Evolutionary conservation across 2,888 invertebrate species (phyloP), one percentile per base, ranked within the genome.

Genomic region (Pardosa pseudoannulata): DNA sequence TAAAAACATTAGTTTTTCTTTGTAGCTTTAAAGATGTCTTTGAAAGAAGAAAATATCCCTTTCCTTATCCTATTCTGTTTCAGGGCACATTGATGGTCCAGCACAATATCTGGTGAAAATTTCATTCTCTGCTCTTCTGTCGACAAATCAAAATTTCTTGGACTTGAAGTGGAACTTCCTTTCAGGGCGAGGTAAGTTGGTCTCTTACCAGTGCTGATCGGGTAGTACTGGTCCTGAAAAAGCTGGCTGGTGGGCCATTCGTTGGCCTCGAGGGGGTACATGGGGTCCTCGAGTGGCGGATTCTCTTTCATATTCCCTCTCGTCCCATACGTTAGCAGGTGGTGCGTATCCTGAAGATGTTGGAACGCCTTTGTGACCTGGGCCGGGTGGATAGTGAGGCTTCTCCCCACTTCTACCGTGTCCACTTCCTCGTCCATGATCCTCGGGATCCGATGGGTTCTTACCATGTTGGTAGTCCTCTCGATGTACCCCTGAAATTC

Each of bases 11-110:
- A 76, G 31, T 46, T 31, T 68, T 73, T 87, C 56, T 64, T 76
- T 41, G 73, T 31, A 68, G 81, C 70, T 73, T 87, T 87, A 41
- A 87, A 87, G 27, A 87, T 87, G 68, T 87, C 87, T 81, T 81
- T 87, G 50, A 87, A 80, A 28, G 80, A 81, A 50, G 80, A 80
- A 65, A 87, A 76, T 39, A 87, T 67, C 27, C 87, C 81, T 56
- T 78, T 87, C 13, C 87, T 76, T 56, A 72, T 87, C 28, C 76
- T 75, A 68, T 50, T 68, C 67, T 78, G 71, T n/a, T 87, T 76
- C 29, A 39, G 73, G 65, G 46, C 39, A 64, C 46, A 56, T 46
- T 32, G 75, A 7, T 72, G 67, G 39, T 73, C 39, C 13, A 79
- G 46, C 11, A 46, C 16, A 39, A 70, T 65, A 46, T 79, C 74